A percentile compares a stretch with the other conserved stretches of the same genome.
phyloP scores from a whole-genome alignment of 2,888 invertebrate genomes.

The Ecliptopera silaceata region DNA sequence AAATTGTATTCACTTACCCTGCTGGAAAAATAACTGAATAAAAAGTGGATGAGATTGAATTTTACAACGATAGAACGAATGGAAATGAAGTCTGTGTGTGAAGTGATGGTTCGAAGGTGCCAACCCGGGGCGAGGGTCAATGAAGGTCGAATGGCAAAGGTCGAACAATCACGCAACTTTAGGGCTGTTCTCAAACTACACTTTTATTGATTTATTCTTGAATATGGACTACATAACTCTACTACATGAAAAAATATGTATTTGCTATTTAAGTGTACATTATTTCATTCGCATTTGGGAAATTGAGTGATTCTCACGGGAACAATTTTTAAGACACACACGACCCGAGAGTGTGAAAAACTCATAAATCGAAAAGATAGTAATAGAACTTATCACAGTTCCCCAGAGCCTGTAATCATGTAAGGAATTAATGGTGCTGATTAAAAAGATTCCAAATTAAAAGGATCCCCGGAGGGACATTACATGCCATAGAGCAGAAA shows the following conservation, averaged over 20 bases:
- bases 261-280: background rate
- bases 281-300: background rate
- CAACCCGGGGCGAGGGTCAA: constrained; percentile 61
- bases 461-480: constrained; percentile 70
- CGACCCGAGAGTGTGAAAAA: constrained; percentile 13
- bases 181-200: constrained; percentile 39
- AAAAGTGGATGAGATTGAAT: background rate
- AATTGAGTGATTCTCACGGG: background rate
- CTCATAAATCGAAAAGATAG: constrained; percentile 34
- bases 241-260: background rate
- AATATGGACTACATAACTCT: background rate
- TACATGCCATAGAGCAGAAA: constrained; percentile 80
- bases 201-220: constrained; percentile 1
- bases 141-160: constrained; percentile 56
- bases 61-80: constrained; percentile 20
- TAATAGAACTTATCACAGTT: constrained; percentile 34
- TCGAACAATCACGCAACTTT: constrained; percentile 60
- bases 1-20: background rate
- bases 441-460: constrained; percentile 75
- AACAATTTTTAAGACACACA: constrained; percentile 5
- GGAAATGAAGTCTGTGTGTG: constrained; percentile 47
- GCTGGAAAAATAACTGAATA: background rate
- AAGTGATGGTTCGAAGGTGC: constrained; percentile 51
- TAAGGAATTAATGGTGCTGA: constrained; percentile 64
- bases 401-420: constrained; percentile 42